These are phyloP conservation scores for Nyctibius grandis DNA, from an alignment of 2,797 vertebrate genomes.

Conservation along the genomic window DNA sequence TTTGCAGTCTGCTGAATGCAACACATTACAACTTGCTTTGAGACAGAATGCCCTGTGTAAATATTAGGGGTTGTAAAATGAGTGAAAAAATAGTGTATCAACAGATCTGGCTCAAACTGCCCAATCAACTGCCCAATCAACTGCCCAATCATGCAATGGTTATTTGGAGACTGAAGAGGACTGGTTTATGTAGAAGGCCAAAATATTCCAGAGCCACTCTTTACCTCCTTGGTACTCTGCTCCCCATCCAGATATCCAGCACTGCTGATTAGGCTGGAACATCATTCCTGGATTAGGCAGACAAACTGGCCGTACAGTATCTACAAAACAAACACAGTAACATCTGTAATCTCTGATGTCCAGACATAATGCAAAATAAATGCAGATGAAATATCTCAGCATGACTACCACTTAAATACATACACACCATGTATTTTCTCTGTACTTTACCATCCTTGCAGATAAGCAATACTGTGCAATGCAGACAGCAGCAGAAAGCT, in stretches of 20 bases:
- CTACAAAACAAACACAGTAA: slow-evolving; percentile 44
- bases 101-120: background rate
- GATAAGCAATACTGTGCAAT: background rate
- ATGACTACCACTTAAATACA: background rate
- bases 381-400: background rate
- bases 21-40: background rate
- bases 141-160: background rate
- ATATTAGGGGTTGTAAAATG: background rate
- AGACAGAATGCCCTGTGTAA: background rate
- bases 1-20: background rate
- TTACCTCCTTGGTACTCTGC: slow-evolving; percentile 74
- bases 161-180: background rate
- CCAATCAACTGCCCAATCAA: background rate
- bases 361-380: background rate
- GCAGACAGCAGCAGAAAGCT: background rate
- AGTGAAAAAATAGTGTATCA: background rate
- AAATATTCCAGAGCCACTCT: background rate
- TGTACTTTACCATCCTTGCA: background rate
- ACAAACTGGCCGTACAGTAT: slow-evolving; percentile 74
- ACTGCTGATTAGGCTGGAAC: slow-evolving; percentile 56
- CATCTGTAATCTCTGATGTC: background rate
- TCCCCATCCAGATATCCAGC: slow-evolving; percentile 88
- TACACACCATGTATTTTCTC: background rate
- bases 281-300: slow-evolving; percentile 81
- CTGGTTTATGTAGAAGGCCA: background rate